Percentiles rank a stretch among this genome's conserved stretches.
phyloP scores from a whole-genome alignment of 2,113 vertebrate genomes.

The Pachyramphus minor region DNA sequence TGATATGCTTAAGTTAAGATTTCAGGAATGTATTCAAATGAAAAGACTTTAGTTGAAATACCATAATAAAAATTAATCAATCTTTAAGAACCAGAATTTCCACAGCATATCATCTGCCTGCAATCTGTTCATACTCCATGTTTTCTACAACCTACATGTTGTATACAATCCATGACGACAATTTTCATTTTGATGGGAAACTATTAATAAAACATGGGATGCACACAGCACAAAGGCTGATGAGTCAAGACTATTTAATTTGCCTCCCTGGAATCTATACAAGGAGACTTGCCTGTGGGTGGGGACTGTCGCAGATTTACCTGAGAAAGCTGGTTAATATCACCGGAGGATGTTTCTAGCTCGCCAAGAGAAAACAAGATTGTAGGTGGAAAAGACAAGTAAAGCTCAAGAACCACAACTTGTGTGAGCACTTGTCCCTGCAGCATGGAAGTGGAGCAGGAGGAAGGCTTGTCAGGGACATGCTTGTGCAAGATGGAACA shows the following conservation, averaged over 20 bases:
- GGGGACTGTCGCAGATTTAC: neutral
- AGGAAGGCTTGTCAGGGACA: neutral
- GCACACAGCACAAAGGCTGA: neutral
- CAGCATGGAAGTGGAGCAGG: neutral
- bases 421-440: neutral
- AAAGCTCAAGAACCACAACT: neutral
- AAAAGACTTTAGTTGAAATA: neutral
- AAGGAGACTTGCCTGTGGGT: neutral
- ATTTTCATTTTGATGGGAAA: neutral
- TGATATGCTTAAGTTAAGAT: neutral
- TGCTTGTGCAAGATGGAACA: accelerated
- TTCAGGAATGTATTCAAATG: neutral
- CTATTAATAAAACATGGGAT: neutral
- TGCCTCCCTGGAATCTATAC: neutral
- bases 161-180: neutral
- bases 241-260: neutral
- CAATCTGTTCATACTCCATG: neutral
- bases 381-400: neutral
- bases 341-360: neutral
- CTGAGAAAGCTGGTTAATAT: neutral
- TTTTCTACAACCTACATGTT: neutral
- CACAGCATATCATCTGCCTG: neutral
- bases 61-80: neutral
- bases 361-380: neutral
- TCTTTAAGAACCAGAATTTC: neutral